Evolutionary conservation across 2,113 vertebrate species (phyloP).

Genomic region (Salvator merianae): DNA sequence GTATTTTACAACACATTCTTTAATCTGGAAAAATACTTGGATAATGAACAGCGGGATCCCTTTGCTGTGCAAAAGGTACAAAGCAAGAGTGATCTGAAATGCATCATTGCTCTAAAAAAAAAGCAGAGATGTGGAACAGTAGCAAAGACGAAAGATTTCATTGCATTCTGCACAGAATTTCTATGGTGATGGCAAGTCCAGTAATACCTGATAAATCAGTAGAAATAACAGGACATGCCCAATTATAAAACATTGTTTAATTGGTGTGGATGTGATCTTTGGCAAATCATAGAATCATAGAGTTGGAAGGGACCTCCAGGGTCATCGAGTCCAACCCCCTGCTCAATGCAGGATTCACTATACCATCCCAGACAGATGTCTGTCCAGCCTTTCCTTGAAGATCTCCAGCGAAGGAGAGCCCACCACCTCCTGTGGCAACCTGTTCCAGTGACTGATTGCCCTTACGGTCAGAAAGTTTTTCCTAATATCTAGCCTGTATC

Average conservation of each 20-base stretch:
- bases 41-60: conserved; percentile 98
- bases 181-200: background rate
- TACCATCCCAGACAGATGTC: too few relatives aligned
- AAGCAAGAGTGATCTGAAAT: conserved; percentile 18
- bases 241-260: background rate
- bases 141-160: background rate
- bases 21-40: conserved; percentile 98
- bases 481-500: too few relatives aligned
- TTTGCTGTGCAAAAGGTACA: conserved; percentile 98
- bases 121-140: background rate
- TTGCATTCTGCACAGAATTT: background rate
- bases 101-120: background rate
- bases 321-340: too few relatives aligned
- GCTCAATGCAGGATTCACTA: too few relatives aligned
- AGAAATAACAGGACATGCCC: background rate
- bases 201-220: background rate
- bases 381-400: too few relatives aligned
- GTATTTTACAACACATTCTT: conserved; percentile 99
- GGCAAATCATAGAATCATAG: too few relatives aligned
- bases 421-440: too few relatives aligned
- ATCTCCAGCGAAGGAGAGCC: too few relatives aligned
- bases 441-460: too few relatives aligned
- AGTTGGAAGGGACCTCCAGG: too few relatives aligned
- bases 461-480: too few relatives aligned
- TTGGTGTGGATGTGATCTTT: background rate